Evolutionary conservation across 2,888 invertebrate species (phyloP).

Genomic region (Malthinus seriepunctatus): DNA sequence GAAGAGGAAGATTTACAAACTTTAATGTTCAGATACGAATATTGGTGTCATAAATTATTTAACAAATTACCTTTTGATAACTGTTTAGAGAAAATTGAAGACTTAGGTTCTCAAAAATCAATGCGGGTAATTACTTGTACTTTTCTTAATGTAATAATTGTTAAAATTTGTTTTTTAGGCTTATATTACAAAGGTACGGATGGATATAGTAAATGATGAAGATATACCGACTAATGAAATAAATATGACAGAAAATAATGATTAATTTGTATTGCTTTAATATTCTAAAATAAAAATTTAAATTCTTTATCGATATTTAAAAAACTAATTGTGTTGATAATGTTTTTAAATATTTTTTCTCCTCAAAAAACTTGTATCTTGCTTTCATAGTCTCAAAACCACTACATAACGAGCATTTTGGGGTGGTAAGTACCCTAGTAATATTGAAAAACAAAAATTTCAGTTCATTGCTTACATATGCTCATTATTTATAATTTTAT

Average conservation of each 20-base stretch:
- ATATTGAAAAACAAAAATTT: too few relatives aligned
- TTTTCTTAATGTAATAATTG: conserved; percentile 7
- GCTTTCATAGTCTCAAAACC: too few relatives aligned
- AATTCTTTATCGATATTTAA: too few relatives aligned
- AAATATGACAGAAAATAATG: conserved; percentile 58
- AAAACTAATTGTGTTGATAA: too few relatives aligned
- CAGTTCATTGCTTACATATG: too few relatives aligned
- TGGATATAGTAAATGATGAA: conserved; percentile 61
- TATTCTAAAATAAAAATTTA: too few relatives aligned
- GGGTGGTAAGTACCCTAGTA: too few relatives aligned
- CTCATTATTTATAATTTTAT: too few relatives aligned
- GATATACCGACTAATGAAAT: conserved; percentile 46
- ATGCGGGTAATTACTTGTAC: conserved; percentile 62
- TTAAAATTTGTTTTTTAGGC: conserved; percentile 55
- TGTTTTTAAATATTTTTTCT: too few relatives aligned
- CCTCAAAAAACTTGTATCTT: too few relatives aligned
- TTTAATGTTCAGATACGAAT: conserved; percentile 81
- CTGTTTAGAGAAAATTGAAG: conserved; percentile 76
- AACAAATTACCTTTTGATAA: conserved; percentile 90
- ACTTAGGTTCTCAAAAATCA: conserved; percentile 78
- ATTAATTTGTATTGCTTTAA: conserved; percentile 36
- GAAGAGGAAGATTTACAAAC: conserved; percentile 82
- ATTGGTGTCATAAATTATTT: conserved; percentile 92
- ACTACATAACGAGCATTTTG: too few relatives aligned
- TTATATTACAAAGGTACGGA: conserved; percentile 67